Evolutionary conservation across 1,140 invertebrate species (phyloP), one percentile per base, ranked within the genome.

Genomic region (Harlomillsia oculata): DNA sequence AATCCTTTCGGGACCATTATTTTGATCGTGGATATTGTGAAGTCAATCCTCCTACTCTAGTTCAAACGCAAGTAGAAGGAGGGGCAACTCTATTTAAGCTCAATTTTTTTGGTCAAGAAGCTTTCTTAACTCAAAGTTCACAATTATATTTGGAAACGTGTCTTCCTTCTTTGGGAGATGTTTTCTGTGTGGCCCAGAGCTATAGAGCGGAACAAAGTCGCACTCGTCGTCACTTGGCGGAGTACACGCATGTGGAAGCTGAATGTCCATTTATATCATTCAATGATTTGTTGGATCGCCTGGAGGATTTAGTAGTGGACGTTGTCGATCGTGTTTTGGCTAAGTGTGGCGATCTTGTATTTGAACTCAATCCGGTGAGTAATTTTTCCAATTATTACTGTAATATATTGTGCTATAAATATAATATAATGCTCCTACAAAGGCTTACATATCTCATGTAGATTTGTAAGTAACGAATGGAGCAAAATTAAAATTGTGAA

Each of bases 111-210:
- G 90, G 90, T 77, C 87, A 80, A 77, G 72, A 73, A 63, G 75
- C 95, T 2, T 99, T 86, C 74, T 74, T 99, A 21, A 99, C 96
- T 0, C 96, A 99, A 74, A 96, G 91, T 68, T 98, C 94, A 8
- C 96, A 99, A 71, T 76, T 99, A n/a, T 99, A 99, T 72, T 76
- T 99, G 66, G 96, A 99, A 77, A 98, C 96, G 0, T 91, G 87
- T 68, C 70, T 97, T 60, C 87, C 96, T 25, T 81, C 92, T 5
- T 76, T 99, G 71, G 96, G 90, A 5, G 94, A 99, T 77, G 93
- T 96, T 29, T 99, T 89, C 71, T 97, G 92, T 71, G 89, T 99
- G 63, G 89, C 94, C 2, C 91, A 97, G 72, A 97, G 92, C 39
- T 99, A 99, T 72, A 78, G 96, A 66, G 56, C 48, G 0, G 97